Evolutionary conservation across 2,113 vertebrate genomes (phyloP).

Genomic region (Todiramphus chloris): DNA sequence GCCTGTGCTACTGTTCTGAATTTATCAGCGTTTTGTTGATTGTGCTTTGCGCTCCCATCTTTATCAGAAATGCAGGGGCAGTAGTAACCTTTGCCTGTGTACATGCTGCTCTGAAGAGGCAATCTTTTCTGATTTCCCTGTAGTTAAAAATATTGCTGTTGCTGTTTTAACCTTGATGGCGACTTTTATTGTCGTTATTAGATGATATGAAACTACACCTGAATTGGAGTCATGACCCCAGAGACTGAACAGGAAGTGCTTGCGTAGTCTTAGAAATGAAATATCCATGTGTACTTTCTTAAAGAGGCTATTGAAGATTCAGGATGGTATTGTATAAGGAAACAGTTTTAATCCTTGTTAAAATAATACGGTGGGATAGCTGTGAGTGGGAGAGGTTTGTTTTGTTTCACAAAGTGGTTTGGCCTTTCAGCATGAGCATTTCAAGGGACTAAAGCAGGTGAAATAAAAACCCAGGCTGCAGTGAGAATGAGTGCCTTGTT

Average conservation of each 20-base stretch:
- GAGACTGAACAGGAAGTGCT: not conserved
- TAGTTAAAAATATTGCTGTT: not conserved
- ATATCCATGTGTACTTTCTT: not conserved
- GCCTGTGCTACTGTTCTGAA: not conserved
- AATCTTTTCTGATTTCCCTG: fast-evolving
- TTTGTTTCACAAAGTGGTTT: not conserved
- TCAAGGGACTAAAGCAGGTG: not conserved
- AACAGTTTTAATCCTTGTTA: not conserved
- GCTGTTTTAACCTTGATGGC: not conserved
- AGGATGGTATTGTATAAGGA: fast-evolving
- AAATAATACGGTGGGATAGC: not conserved
- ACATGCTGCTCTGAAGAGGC: not conserved
- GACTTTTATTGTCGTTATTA: not conserved
- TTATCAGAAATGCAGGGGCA: not conserved
- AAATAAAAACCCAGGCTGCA: not conserved
- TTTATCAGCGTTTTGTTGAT: not conserved
- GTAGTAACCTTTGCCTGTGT: conserved; percentile 16
- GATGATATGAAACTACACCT: not conserved
- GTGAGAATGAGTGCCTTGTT: not conserved
- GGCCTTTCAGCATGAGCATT: not conserved
- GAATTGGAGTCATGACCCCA: not conserved
- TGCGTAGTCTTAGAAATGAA: not conserved
- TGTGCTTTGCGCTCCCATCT: not conserved
- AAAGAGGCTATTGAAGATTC: not conserved
- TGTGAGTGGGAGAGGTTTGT: not conserved